A percentile compares a stretch with the other conserved stretches of the same genome.
Evolutionary conservation across 2,797 vertebrate species (phyloP).

Genomic region (Aplochiton taeniatus): DNA sequence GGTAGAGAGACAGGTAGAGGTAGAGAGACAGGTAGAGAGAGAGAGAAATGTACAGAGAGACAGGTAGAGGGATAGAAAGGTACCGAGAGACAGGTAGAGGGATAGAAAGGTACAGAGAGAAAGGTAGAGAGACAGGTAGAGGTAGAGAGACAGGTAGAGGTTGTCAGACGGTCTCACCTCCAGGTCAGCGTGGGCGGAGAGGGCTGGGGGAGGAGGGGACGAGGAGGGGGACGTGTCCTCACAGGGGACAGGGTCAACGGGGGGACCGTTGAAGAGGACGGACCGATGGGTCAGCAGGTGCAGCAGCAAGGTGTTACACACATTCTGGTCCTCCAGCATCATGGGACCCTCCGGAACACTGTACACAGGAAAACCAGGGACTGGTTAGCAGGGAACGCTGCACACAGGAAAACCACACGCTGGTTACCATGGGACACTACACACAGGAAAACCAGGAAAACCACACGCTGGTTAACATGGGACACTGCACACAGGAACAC

Average conservation of each 20-base stretch:
- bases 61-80: background rate
- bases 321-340: slow-evolving; percentile 60
- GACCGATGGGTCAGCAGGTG: slow-evolving; percentile 57
- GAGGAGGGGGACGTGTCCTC: background rate
- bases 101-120: background rate
- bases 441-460: background rate
- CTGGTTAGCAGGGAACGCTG: background rate
- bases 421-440: background rate
- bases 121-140: background rate
- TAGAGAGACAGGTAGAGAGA: background rate
- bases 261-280: background rate
- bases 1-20: background rate
- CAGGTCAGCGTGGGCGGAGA: background rate
- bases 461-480: background rate
- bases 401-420: background rate
- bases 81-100: background rate
- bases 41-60: background rate
- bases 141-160: background rate
- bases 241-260: background rate
- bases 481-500: background rate
- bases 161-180: background rate
- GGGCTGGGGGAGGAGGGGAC: background rate
- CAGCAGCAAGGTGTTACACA: slow-evolving; percentile 63
- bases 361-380: slow-evolving; percentile 20
- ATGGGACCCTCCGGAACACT: slow-evolving; percentile 57